phyloP scores from a whole-genome alignment of 64 coral and sea anemone species.

The Montipora efflorescens region DNA sequence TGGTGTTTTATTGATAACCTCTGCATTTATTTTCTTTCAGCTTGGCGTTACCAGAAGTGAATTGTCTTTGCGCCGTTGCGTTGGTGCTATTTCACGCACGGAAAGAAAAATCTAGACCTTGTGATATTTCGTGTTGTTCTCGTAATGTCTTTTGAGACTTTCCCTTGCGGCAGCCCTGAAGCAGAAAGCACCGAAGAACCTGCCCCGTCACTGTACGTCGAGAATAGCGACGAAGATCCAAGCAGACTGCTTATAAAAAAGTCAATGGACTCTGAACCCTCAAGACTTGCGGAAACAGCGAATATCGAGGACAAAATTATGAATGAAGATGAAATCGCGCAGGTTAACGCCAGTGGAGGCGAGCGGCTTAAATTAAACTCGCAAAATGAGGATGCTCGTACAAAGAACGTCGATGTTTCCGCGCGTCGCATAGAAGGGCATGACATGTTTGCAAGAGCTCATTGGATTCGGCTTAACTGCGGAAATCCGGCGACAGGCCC shows the following conservation, averaged over 20 bases:
- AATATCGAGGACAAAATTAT: slow-evolving; percentile 97
- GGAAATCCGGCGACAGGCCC: slow-evolving; percentile 47
- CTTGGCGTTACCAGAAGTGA: slow-evolving; percentile 21
- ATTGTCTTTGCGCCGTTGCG: slow-evolving; percentile 24
- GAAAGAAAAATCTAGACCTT: not conserved
- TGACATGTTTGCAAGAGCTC: slow-evolving; percentile 31
- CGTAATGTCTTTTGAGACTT: slow-evolving; percentile 93
- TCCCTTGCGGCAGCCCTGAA: slow-evolving; percentile 94
- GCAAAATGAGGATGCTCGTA: slow-evolving; percentile 2
- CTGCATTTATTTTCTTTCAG: slow-evolving; percentile 32
- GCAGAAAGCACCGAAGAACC: slow-evolving; percentile 89
- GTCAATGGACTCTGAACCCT: slow-evolving; percentile 70
- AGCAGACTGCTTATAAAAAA: slow-evolving; percentile 74
- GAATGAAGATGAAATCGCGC: slow-evolving; percentile 93
- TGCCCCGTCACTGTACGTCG: slow-evolving; percentile 88
- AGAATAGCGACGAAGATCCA: slow-evolving; percentile 68
- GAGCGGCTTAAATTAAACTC: slow-evolving; percentile 50
- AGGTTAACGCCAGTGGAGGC: slow-evolving; percentile 71
- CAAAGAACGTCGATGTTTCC: slow-evolving; percentile 55
- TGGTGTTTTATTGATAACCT: slow-evolving; percentile 59
- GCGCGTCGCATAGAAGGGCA: slow-evolving; percentile 27
- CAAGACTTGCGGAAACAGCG: slow-evolving; percentile 86
- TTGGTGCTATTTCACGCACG: not conserved
- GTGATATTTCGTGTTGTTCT: not conserved
- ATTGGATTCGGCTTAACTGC: slow-evolving; percentile 57